phyloP scores from a whole-genome alignment of 2,113 vertebrate genomes.

The Sorex fumeus region DNA sequence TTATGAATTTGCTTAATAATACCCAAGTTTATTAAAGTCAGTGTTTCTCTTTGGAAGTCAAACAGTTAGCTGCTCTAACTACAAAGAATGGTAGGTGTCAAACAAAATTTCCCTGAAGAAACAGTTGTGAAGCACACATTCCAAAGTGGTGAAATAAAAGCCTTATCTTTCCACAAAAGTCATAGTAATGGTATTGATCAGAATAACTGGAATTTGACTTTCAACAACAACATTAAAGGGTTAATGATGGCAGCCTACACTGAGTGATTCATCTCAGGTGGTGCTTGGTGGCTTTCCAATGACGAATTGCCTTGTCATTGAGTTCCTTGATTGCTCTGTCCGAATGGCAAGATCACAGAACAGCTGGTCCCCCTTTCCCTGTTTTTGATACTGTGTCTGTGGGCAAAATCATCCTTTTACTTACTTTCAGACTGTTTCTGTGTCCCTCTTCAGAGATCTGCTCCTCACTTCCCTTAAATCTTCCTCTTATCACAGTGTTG shows the following conservation, averaged over 20 bases:
- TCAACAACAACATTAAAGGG: neutral
- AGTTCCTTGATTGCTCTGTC: neutral
- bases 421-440: constrained; percentile 9
- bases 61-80: constrained; percentile 35
- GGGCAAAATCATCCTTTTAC: neutral
- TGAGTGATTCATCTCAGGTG: neutral
- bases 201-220: neutral
- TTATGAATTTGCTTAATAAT: constrained; percentile 51
- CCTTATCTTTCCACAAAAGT: neutral
- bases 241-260: neutral
- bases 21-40: neutral
- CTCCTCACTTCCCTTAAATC: neutral
- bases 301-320: neutral
- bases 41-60: constrained; percentile 64
- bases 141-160: neutral
- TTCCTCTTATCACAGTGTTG: neutral
- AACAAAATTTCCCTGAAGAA: neutral
- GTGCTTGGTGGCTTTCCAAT: neutral
- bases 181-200: neutral
- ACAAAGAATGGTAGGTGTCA: neutral
- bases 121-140: neutral
- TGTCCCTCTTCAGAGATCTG: neutral
- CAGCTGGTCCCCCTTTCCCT: neutral
- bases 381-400: neutral
- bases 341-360: neutral